phyloP scores from a whole-genome alignment of 2,888 invertebrate species.

The Drosophila differens region DNA sequence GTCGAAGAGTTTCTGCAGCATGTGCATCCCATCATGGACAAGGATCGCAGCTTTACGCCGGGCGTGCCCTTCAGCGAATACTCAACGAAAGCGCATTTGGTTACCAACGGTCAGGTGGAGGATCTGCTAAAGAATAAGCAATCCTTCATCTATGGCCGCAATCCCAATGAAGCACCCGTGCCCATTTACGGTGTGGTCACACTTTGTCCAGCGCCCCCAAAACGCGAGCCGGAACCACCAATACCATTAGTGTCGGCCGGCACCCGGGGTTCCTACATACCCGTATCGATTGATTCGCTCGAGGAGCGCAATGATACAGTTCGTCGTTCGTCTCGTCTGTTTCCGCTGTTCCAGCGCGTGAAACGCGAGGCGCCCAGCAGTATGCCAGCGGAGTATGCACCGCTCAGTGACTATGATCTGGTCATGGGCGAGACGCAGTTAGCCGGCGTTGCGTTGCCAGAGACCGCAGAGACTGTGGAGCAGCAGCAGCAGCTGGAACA shows the following conservation, averaged over 20 bases:
- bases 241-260: conserved; percentile 46
- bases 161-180: conserved; percentile 86
- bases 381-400: conserved; percentile 33
- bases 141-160: conserved; percentile 88
- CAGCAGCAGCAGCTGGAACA: conserved; percentile 21
- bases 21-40: conserved; percentile 86
- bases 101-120: conserved; percentile 86
- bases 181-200: conserved; percentile 88
- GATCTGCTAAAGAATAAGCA: conserved; percentile 83
- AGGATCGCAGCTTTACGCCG: conserved; percentile 74
- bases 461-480: not conserved
- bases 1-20: conserved; percentile 88
- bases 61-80: conserved; percentile 80
- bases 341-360: conserved; percentile 77
- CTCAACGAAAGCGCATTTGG: conserved; percentile 86
- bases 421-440: conserved; percentile 61
- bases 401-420: conserved; percentile 48
- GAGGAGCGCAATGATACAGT: conserved; percentile 74
- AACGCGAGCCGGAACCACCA: conserved; percentile 18
- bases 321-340: conserved; percentile 81
- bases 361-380: conserved; percentile 58
- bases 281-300: conserved; percentile 82
- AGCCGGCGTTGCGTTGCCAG: conserved; percentile 16
- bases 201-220: conserved; percentile 82
- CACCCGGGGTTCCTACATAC: conserved; percentile 82